phyloP scores from a whole-genome alignment of 2,888 invertebrate genomes.

The Melinaea marsaeus region DNA sequence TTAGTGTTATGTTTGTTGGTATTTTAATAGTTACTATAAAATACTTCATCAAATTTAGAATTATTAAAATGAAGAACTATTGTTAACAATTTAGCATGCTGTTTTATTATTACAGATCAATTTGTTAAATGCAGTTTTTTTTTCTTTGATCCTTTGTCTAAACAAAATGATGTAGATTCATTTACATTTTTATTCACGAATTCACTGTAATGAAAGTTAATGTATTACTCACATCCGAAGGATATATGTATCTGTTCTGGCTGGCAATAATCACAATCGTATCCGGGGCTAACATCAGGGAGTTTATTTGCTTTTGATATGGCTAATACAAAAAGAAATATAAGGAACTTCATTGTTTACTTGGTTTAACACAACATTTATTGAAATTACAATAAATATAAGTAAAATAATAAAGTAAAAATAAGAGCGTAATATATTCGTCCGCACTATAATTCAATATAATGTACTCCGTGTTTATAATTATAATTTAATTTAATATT shows the following conservation, averaged over 20 bases:
- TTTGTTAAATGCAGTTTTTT: no score
- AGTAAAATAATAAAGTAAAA: constrained; percentile 1
- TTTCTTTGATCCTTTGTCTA: no score
- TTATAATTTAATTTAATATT: neutral
- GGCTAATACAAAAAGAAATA: constrained; percentile 22
- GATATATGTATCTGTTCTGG: constrained; percentile 83
- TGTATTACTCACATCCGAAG: constrained; percentile 73
- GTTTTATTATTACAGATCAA: no score
- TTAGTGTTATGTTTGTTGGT: no score
- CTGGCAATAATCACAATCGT: constrained; percentile 68
- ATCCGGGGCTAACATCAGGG: constrained; percentile 31
- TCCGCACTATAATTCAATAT: neutral
- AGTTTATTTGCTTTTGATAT: constrained; percentile 8
- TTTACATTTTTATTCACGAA: neutral
- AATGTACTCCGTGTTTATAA: no score
- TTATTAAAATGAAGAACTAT: no score
- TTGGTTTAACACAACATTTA: neutral
- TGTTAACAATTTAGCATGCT: no score
- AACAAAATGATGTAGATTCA: neutral
- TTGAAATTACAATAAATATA: neutral
- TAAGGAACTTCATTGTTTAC: constrained; percentile 18
- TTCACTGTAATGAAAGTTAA: neutral
- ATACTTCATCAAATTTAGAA: no score
- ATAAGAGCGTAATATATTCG: neutral
- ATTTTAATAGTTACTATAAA: no score